phyloP scores from a whole-genome alignment of 2,113 vertebrate genomes.

The Eretmodus cyanostictus region DNA sequence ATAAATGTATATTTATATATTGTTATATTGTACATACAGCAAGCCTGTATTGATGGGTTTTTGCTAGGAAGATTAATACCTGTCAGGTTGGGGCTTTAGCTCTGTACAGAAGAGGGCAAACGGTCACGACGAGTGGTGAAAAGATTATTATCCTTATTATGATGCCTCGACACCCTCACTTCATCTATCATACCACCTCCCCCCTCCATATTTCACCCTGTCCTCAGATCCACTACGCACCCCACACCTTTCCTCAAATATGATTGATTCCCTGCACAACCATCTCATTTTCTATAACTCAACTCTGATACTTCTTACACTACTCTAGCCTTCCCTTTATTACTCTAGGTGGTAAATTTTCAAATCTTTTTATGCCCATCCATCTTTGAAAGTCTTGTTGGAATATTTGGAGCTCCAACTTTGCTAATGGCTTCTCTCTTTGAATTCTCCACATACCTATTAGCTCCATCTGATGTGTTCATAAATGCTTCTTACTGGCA shows the following conservation, averaged over 20 bases:
- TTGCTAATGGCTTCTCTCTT: background rate
- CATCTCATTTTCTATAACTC: conserved; percentile 2
- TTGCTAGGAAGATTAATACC: conserved; percentile 39
- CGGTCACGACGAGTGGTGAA: conserved; percentile 39
- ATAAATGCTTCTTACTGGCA: background rate
- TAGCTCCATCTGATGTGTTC: background rate
- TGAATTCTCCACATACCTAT: background rate
- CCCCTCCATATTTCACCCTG: conserved; percentile 21
- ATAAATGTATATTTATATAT: background rate
- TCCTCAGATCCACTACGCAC: conserved; percentile 13
- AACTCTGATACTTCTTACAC: background rate
- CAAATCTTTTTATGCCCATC: background rate
- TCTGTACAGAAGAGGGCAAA: conserved; percentile 45
- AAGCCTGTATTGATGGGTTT: conserved; percentile 32
- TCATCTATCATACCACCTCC: conserved; percentile 21
- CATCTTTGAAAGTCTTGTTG: background rate
- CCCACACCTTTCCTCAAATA: background rate
- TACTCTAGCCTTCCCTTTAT: background rate
- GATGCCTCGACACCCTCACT: conserved; percentile 19
- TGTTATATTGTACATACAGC: background rate
- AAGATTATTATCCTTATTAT: conserved; percentile 56
- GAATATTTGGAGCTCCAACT: background rate
- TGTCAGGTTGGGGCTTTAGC: conserved; percentile 28
- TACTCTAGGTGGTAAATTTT: background rate
- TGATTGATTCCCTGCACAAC: conserved; percentile 36